Base-by-base conservation (phyloP, 2,888 invertebrate genomes). In the Plebejus argus region DNA sequence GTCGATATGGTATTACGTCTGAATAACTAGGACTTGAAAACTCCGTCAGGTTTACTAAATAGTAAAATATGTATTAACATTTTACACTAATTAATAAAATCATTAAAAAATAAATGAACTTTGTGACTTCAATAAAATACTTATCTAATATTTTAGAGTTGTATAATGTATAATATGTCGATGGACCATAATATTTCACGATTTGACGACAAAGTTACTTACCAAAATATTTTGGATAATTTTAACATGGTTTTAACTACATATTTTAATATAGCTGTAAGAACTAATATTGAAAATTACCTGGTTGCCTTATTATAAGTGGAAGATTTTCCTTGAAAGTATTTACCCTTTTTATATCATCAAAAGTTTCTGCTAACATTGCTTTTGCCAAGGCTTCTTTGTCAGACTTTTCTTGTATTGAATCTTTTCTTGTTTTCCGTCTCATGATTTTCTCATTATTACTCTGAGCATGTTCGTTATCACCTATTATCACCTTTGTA, bases 331-430 rank as follows among this genome's bases (percentile, higher is more conserved):
- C 86, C 81, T 89, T 90, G n/a, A 90, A 86, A 56, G 81, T 86
- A 66, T 87, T 83, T 5, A 89, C 85, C 70, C 90, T 86, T 80
- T 87, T 89, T 89, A 90, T 89, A 78, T 90, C 91, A 77, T 89
- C 89, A 82, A 90, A 93, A 56, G 90, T 88, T 4, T 85, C 84
- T 80, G 91, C 90, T 56, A 89, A 86, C 58, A 76, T 79, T 53
- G 79, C 80, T 33, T 75, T 74, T 53, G 75, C 70, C 3, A 71
- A 20, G 74, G 76, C 78, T 15, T 56, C 72, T 7, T 56, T 70
- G 7, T 76, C 78, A 23, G 78, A 20, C 39, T 56, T 15, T 77
- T 76, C 39, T 72, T 76, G 77, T 79, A 82, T 12, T 7, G 78
- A 76, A 78, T 81, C 76, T 71, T 78, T 78, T 58, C 76, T 23